Evolutionary conservation across 2,113 vertebrate species (phyloP).

Genomic region (Microtus ochrogaster): DNA sequence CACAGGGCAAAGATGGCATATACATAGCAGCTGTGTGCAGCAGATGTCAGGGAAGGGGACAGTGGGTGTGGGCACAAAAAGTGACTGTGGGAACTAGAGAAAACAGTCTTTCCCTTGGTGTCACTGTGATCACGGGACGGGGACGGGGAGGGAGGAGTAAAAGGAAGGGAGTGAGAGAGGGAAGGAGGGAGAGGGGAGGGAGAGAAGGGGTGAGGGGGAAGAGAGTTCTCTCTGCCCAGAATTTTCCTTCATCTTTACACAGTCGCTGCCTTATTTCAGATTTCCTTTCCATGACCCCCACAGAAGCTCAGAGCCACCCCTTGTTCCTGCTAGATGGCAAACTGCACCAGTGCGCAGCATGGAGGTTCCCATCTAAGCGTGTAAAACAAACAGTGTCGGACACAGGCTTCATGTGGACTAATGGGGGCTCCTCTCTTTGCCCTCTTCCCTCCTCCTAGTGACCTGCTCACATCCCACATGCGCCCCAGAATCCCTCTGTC

Average conservation of each 20-base stretch:
- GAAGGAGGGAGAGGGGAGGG: too few relatives aligned
- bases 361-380: neutral
- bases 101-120: neutral
- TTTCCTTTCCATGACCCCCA: neutral
- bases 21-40: neutral
- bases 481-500: neutral
- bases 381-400: rapidly evolving
- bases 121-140: neutral
- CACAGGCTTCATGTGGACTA: rapidly evolving
- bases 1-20: neutral
- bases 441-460: neutral
- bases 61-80: neutral
- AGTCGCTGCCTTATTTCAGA: neutral
- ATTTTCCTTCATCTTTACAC: neutral
- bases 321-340: rapidly evolving
- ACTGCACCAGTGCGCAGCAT: neutral
- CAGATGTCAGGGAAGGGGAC: rapidly evolving
- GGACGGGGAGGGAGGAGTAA: too few relatives aligned
- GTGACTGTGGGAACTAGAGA: neutral
- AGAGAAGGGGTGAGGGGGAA: neutral
- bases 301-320: neutral
- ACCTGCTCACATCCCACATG: rapidly evolving
- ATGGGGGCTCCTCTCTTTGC: neutral
- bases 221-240: too few relatives aligned
- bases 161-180: too few relatives aligned